Conservation (phyloP, 2,113 vertebrate genomes). For the Todiramphus chloris region DNA sequence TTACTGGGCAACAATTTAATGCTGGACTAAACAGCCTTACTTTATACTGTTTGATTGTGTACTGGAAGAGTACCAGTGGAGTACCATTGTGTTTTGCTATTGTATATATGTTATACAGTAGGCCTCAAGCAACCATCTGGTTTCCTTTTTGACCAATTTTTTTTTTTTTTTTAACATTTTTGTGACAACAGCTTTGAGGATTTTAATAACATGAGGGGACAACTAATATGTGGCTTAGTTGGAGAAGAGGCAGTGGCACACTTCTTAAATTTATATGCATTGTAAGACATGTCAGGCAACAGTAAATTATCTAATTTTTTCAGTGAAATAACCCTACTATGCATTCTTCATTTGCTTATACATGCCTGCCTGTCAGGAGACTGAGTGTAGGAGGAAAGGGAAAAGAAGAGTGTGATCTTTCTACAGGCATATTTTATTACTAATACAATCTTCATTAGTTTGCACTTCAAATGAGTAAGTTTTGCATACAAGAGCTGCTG, state of each 20-base stretch:
- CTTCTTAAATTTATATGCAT: neutral
- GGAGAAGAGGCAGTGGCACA: neutral
- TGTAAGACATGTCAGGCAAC: conserved; percentile 30
- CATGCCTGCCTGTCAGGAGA: conserved; percentile 9
- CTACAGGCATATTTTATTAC: neutral
- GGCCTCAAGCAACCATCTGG: neutral
- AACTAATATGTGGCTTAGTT: neutral
- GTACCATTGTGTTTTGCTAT: neutral
- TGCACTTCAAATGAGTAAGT: neutral
- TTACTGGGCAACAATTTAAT: neutral
- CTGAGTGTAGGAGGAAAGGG: neutral
- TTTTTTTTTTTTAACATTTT: neutral
- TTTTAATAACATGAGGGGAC: neutral
- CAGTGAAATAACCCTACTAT: conserved; percentile 1
- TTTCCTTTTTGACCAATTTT: neutral
- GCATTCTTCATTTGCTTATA: conserved; percentile 27
- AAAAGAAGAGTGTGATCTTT: neutral
- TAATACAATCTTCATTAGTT: neutral
- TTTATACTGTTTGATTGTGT: neutral
- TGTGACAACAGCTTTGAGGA: neutral
- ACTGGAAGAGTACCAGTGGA: neutral
- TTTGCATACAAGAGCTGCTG: neutral
- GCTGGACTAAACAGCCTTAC: neutral
- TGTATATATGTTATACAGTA: neutral
- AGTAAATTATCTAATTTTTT: conserved; percentile 39